These are phyloP conservation scores for Antechinus stuartii DNA, from an alignment of 2,113 vertebrate genomes.

Conservation along the genomic window DNA sequence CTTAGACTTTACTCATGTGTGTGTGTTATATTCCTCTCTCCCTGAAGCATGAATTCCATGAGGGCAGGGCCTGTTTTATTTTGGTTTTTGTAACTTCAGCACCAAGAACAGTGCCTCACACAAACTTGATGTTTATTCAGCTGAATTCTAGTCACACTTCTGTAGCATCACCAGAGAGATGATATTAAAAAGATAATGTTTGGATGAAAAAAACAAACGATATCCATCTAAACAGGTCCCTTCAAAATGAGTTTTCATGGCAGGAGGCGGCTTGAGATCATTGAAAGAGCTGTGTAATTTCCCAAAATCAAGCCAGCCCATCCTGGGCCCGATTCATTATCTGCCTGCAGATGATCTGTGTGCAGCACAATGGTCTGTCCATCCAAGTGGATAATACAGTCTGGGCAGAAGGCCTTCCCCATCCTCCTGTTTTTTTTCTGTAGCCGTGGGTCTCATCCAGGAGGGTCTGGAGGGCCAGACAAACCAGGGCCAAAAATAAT, in stretches of 20 bases:
- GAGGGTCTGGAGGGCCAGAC: neutral
- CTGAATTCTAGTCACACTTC: neutral
- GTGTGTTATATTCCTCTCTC: neutral
- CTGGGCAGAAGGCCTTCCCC: neutral
- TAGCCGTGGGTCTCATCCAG: neutral
- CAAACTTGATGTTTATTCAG: neutral
- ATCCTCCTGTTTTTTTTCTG: neutral
- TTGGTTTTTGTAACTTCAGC: neutral
- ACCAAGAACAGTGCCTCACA: neutral
- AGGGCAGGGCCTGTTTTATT: neutral
- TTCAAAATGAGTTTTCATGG: neutral
- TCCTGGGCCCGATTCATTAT: neutral
- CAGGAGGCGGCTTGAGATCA: neutral
- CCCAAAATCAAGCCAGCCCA: neutral
- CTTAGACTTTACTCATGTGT: neutral
- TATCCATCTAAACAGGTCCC: neutral
- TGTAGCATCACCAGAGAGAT: neutral
- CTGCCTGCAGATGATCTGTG: neutral
- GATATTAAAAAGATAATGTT: neutral
- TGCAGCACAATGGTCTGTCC: neutral
- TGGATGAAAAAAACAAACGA: neutral
- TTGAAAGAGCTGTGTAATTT: neutral
- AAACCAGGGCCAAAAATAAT: neutral
- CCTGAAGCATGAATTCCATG: neutral
- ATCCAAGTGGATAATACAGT: neutral